Evolutionary conservation across 2,113 vertebrate genomes (phyloP).

Genomic region (Trochalopteron elliotii): DNA sequence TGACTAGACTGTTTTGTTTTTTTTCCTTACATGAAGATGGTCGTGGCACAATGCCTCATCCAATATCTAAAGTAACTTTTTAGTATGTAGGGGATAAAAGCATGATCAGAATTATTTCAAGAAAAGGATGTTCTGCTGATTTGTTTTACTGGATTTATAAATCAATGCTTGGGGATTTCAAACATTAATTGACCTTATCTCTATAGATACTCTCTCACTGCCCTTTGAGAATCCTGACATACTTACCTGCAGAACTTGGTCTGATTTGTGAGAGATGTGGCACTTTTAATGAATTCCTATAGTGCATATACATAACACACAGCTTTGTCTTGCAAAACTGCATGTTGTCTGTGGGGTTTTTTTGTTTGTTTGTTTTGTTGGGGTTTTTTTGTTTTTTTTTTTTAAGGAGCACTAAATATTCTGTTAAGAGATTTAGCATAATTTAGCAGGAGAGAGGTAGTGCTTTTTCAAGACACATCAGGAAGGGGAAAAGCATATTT

Average conservation of each 20-base stretch:
- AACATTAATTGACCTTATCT: neutral
- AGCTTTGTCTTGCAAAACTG: neutral
- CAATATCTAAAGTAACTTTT: neutral
- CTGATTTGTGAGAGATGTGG: neutral
- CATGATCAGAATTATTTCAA: neutral
- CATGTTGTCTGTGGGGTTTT: neutral
- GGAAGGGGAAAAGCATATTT: neutral
- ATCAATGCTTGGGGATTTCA: neutral
- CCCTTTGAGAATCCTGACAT: neutral
- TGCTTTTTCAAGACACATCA: neutral
- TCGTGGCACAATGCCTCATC: neutral
- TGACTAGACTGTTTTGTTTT: neutral
- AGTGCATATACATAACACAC: neutral
- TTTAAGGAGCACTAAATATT: neutral
- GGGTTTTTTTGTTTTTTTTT: neutral
- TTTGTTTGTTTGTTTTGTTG: neutral
- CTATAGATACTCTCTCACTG: neutral
- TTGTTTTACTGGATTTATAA: neutral
- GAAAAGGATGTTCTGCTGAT: neutral
- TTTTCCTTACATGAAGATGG: neutral
- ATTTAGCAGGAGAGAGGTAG: neutral
- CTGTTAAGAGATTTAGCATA: neutral
- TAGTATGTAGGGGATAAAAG: neutral
- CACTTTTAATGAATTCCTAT: neutral
- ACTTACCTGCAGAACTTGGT: neutral